These are phyloP conservation scores for Drosophila ironensis DNA, from an alignment of 1,140 invertebrate species.

Conservation along the genomic window DNA sequence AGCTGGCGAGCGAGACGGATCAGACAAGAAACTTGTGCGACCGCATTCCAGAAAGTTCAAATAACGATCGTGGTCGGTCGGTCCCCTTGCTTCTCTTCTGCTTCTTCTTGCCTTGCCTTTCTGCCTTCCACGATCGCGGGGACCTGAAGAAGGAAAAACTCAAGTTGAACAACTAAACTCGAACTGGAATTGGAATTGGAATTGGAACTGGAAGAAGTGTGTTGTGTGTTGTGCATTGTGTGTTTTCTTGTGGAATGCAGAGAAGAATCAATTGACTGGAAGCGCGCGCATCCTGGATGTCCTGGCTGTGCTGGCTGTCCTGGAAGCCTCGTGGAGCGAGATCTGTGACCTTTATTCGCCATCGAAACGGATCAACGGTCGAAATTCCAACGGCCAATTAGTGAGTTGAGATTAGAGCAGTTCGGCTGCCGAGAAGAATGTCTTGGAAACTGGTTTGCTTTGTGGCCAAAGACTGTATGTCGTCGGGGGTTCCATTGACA, in stretches of 20 bases:
- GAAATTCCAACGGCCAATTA: constrained; percentile 54
- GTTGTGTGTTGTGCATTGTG: constrained; percentile 49
- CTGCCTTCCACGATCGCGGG: no score
- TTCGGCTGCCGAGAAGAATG: constrained; percentile 35
- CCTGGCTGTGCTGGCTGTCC: no score
- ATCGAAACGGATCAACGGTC: background rate
- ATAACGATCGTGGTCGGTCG: constrained; percentile 46
- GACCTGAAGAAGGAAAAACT: constrained; percentile 48
- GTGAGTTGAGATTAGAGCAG: constrained; percentile 38
- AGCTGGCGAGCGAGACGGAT: constrained; percentile 13
- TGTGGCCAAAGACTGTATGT: constrained; percentile 55
- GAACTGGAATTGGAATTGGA: constrained; percentile 38
- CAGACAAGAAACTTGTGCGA: constrained; percentile 61
- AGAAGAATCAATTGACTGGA: no score
- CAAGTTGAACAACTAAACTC: constrained; percentile 63
- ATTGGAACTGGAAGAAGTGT: constrained; percentile 35
- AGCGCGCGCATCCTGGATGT: no score
- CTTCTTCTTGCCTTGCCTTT: no score
- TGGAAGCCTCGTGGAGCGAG: no score
- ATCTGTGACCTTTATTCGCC: no score
- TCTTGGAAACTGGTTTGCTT: constrained; percentile 58
- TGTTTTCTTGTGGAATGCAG: constrained; percentile 60
- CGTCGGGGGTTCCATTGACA: constrained; percentile 62
- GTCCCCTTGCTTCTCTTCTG: no score
- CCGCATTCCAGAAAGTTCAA: constrained; percentile 79